Evolutionary conservation across 64 coral and sea anemone species (phyloP).

Genomic region (Pachyseris speciosa): DNA sequence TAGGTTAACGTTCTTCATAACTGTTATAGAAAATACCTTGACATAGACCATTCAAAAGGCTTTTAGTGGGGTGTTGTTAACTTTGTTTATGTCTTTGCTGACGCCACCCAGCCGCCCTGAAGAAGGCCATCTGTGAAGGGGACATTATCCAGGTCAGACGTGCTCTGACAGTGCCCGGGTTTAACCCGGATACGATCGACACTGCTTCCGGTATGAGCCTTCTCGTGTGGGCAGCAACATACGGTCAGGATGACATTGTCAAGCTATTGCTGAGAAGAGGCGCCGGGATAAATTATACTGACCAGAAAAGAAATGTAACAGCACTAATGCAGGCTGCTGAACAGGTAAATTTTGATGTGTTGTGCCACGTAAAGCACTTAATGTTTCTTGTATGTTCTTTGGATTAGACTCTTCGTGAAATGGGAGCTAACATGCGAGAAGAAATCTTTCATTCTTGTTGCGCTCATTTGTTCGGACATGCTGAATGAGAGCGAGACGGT

Average conservation of each 20-base stretch:
- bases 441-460: neutral
- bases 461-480: too few species aligned
- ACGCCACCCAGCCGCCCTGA: slow-evolving; percentile 22
- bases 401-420: too few species aligned
- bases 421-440: neutral
- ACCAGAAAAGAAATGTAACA: slow-evolving; percentile 62
- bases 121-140: slow-evolving; percentile 66
- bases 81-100: neutral
- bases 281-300: slow-evolving; percentile 63
- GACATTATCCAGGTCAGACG: slow-evolving; percentile 60
- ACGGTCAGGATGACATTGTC: slow-evolving; percentile 69
- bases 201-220: slow-evolving; percentile 82
- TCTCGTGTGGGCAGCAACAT: slow-evolving; percentile 70
- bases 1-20: too few species aligned
- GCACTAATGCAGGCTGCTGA: slow-evolving; percentile 82
- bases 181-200: slow-evolving; percentile 59
- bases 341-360: slow-evolving; percentile 55
- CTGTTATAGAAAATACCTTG: too few species aligned
- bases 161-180: slow-evolving; percentile 52
- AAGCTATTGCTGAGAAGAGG: slow-evolving; percentile 67
- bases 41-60: too few species aligned
- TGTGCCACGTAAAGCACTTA: neutral
- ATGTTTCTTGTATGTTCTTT: too few species aligned
- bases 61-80: neutral
- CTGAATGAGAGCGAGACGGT: neutral